A percentile compares a stretch with the other conserved stretches of the same genome.
Conservation (phyloP, 2,113 vertebrate species). For the Proterorhinus semilunaris region DNA sequence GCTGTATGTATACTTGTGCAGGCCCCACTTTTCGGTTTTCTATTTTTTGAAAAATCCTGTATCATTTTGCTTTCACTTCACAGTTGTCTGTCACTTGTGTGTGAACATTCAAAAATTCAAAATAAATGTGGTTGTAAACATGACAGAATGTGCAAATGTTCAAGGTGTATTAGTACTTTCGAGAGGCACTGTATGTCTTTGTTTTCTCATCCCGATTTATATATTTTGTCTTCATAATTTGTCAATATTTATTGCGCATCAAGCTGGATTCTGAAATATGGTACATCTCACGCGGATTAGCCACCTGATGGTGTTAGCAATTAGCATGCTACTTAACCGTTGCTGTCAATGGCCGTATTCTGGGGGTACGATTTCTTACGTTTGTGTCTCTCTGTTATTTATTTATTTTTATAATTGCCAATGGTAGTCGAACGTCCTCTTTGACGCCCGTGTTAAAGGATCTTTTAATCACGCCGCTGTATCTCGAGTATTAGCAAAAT, state of each 20-base stretch:
- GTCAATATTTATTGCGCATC: constrained; percentile 58
- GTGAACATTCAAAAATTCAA: no score
- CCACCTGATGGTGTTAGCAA: constrained; percentile 82
- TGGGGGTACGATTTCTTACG: constrained; percentile 80
- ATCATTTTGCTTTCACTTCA: no score
- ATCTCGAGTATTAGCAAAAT: constrained; percentile 57
- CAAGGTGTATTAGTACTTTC: no score
- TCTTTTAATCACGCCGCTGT: constrained; percentile 53
- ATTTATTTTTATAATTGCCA: constrained; percentile 77
- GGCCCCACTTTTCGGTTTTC: no score
- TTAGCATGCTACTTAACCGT: constrained; percentile 84
- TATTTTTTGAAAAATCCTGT: no score
- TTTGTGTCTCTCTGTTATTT: constrained; percentile 85
- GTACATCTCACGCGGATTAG: constrained; percentile 80
- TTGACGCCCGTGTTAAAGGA: constrained; percentile 64
- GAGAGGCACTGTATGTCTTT: no score
- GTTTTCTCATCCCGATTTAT: constrained; percentile 50
- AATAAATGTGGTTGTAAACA: no score
- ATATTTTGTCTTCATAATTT: constrained; percentile 38
- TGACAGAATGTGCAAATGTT: no score
- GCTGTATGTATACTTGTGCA: no score
- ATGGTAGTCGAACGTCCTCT: constrained; percentile 74
- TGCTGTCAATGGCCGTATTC: constrained; percentile 78
- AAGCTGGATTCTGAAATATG: constrained; percentile 60
- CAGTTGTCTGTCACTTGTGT: no score